Evolutionary conservation across 2,888 invertebrate species (phyloP).

Genomic region (Hemistola chrysoprasaria): DNA sequence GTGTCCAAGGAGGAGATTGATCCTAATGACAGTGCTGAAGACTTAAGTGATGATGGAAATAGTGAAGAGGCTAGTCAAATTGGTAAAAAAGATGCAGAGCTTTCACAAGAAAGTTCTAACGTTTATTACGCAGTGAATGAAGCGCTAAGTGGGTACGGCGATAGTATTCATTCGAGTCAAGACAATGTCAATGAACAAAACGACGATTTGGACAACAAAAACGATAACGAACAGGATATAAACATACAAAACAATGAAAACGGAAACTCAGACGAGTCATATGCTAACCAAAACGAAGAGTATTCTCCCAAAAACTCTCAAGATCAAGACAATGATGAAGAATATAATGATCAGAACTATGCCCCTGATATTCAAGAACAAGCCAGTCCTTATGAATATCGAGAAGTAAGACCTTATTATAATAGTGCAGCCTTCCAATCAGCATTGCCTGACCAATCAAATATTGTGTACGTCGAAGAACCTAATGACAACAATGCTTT

Average conservation of each 20-base stretch:
- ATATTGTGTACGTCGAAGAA: constrained; percentile 32
- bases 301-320: background rate
- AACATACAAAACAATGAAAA: background rate
- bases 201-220: constrained; percentile 1
- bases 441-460: constrained; percentile 11
- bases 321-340: constrained; percentile 3
- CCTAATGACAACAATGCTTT: constrained; percentile 39
- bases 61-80: constrained; percentile 35
- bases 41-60: constrained; percentile 44
- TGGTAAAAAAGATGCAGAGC: constrained; percentile 37
- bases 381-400: no score
- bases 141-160: constrained; percentile 24
- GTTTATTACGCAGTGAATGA: constrained; percentile 48
- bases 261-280: constrained; percentile 11
- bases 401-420: no score
- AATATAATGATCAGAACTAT: constrained; percentile 26
- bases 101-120: constrained; percentile 53
- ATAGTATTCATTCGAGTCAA: constrained; percentile 11
- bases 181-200: constrained; percentile 26
- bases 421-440: no score
- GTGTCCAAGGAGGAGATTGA: constrained; percentile 34
- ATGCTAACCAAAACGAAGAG: constrained; percentile 6
- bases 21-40: constrained; percentile 42
- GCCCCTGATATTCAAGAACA: constrained; percentile 19
- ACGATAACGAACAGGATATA: constrained; percentile 3